Percentiles rank a stretch among this genome's conserved stretches.
These are phyloP conservation scores for Pygocentrus nattereri DNA, from an alignment of 2,797 vertebrate genomes.

Conservation along the genomic window DNA sequence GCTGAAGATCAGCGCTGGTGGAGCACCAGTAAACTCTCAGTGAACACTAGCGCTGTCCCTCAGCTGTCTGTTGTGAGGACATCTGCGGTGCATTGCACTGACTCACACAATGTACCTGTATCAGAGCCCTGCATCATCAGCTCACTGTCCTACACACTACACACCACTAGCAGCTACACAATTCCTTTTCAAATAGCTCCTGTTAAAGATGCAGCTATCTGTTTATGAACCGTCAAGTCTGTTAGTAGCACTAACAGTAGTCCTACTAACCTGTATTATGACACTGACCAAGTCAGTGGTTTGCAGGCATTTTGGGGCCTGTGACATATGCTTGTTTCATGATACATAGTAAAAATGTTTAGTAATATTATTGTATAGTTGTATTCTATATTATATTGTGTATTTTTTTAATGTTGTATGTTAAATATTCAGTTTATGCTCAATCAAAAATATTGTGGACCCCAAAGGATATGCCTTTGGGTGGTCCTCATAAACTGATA, in stretches of 20 bases:
- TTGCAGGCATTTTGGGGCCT: background rate
- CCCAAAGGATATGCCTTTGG: no score
- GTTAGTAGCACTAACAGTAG: no score
- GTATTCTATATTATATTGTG: no score
- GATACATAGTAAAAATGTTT: no score
- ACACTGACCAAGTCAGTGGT: background rate
- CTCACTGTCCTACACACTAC: constrained; percentile 36
- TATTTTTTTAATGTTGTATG: no score
- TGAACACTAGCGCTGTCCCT: constrained; percentile 26
- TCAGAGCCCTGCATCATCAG: constrained; percentile 42
- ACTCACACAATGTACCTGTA: constrained; percentile 41
- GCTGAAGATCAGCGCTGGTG: constrained; percentile 38
- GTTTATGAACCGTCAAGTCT: background rate
- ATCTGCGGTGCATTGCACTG: background rate
- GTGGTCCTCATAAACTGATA: no score
- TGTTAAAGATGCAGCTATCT: background rate
- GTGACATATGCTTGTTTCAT: background rate
- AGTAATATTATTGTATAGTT: no score
- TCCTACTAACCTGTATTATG: background rate
- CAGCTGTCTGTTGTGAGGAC: background rate
- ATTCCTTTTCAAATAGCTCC: background rate
- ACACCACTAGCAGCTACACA: constrained; percentile 5
- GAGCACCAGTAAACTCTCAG: constrained; percentile 32
- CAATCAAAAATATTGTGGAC: no score
- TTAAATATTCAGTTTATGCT: no score